Conservation (phyloP, 2,888 invertebrate species). For the Chrysolina americana region DNA sequence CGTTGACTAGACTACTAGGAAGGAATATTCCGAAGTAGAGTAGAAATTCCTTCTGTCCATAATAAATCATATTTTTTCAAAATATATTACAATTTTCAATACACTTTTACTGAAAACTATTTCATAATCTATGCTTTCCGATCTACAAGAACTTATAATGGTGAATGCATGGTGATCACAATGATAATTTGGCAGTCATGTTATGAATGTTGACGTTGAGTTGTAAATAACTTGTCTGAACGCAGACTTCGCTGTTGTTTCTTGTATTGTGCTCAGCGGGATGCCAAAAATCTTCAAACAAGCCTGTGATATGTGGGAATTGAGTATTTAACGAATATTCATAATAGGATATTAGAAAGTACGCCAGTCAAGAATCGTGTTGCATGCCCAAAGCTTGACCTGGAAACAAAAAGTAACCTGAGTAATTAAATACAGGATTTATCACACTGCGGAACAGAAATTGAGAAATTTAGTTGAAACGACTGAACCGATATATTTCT, state of each 20-base stretch:
- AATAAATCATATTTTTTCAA: no score
- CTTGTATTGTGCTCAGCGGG: constrained; percentile 19
- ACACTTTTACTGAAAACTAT: no score
- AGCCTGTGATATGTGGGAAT: constrained; percentile 10
- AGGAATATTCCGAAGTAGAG: no score
- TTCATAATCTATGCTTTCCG: no score
- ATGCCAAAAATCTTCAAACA: constrained; percentile 1
- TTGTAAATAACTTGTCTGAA: constrained; percentile 12
- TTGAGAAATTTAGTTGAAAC: no score
- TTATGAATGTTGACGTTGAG: constrained; percentile 14
- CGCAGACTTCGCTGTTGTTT: constrained; percentile 4
- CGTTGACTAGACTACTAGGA: no score
- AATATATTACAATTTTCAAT: no score
- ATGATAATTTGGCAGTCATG: constrained; percentile 12
- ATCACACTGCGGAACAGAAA: no score
- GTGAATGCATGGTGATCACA: not conserved
- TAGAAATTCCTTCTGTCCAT: no score
- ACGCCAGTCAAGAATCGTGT: not conserved
- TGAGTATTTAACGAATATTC: constrained; percentile 9
- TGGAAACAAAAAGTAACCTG: not conserved
- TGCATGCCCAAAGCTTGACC: not conserved
- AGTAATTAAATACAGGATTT: not conserved
- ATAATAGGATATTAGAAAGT: constrained; percentile 10
- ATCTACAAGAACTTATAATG: not conserved
- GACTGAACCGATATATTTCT: no score